Evolutionary conservation across 1,140 invertebrate genomes (phyloP).

Genomic region (Macrotrachela quadricornifera): DNA sequence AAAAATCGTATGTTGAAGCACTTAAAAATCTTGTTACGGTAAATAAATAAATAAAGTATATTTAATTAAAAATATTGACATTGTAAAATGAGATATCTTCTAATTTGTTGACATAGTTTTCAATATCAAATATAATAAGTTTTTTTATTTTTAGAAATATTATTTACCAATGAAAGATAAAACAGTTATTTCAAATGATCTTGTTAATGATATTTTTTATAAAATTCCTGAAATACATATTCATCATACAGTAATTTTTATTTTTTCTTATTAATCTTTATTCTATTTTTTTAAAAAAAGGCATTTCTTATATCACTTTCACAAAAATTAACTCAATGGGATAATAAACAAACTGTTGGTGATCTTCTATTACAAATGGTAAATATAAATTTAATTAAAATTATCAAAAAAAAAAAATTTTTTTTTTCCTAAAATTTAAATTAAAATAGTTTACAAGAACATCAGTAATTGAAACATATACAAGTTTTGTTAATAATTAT

Average conservation of each 20-base stretch:
- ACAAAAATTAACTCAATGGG: slow-evolving; percentile 55
- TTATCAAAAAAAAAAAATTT: not conserved
- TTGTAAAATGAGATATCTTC: not conserved
- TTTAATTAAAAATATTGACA: too few relatives aligned
- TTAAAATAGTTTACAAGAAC: slow-evolving; percentile 52
- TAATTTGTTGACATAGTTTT: slow-evolving; percentile 5
- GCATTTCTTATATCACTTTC: slow-evolving; percentile 54
- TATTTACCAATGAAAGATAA: slow-evolving; percentile 57
- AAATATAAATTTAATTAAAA: not conserved
- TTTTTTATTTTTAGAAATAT: slow-evolving; percentile 48
- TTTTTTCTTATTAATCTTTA: too few relatives aligned
- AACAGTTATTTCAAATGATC: slow-evolving; percentile 40
- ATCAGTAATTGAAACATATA: slow-evolving; percentile 65
- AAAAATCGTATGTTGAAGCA: slow-evolving; percentile 68
- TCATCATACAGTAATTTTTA: slow-evolving; percentile 39
- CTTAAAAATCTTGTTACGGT: slow-evolving; percentile 64
- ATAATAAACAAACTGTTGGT: slow-evolving; percentile 59
- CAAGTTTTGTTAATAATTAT: slow-evolving; percentile 74
- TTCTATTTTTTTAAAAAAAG: slow-evolving; percentile 18
- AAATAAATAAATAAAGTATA: slow-evolving; percentile 22
- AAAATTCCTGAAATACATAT: slow-evolving; percentile 55
- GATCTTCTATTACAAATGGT: slow-evolving; percentile 53
- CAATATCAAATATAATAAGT: slow-evolving; percentile 4
- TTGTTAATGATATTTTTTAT: slow-evolving; percentile 7
- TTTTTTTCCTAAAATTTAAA: slow-evolving; percentile 13